These are phyloP conservation scores for Capreolus pygargus DNA, from an alignment of 2,113 vertebrate species.

Conservation along the genomic window DNA sequence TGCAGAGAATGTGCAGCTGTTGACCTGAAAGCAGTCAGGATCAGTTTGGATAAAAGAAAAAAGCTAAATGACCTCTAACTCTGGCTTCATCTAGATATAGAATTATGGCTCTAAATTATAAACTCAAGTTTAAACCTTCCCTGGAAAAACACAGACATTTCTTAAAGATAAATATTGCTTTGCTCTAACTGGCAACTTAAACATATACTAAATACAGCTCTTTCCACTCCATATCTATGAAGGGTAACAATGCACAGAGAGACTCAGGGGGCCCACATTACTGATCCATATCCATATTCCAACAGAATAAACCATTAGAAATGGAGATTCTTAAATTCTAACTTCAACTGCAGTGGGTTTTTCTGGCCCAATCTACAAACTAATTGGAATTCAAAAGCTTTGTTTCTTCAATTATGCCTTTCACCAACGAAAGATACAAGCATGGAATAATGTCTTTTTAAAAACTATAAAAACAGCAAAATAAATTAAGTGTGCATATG, in stretches of 20 bases:
- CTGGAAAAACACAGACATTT: slow-evolving; percentile 50
- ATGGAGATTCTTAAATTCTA: neutral
- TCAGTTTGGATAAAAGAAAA: slow-evolving; percentile 66
- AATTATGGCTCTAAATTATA: slow-evolving; percentile 68
- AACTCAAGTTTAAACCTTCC: slow-evolving; percentile 51
- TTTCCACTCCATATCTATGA: neutral
- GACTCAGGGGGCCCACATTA: neutral
- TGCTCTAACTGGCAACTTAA: slow-evolving; percentile 44
- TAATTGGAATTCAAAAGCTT: neutral
- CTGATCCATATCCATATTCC: neutral
- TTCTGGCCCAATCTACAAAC: neutral
- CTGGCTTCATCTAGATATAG: slow-evolving; percentile 42
- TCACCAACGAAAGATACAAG: neutral
- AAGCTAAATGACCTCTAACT: slow-evolving; percentile 54
- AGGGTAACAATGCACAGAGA: slow-evolving; percentile 16
- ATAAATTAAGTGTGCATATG: neutral
- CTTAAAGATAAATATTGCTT: slow-evolving; percentile 57
- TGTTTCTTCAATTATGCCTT: neutral
- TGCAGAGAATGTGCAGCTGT: slow-evolving; percentile 62
- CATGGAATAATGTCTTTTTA: neutral
- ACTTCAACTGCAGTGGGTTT: neutral
- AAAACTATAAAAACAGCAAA: slow-evolving; percentile 12
- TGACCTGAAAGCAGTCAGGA: slow-evolving; percentile 63
- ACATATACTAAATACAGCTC: slow-evolving; percentile 28
- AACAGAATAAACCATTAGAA: neutral